Conservation (phyloP, 2,888 invertebrate species). For the Lottia scabra region DNA sequence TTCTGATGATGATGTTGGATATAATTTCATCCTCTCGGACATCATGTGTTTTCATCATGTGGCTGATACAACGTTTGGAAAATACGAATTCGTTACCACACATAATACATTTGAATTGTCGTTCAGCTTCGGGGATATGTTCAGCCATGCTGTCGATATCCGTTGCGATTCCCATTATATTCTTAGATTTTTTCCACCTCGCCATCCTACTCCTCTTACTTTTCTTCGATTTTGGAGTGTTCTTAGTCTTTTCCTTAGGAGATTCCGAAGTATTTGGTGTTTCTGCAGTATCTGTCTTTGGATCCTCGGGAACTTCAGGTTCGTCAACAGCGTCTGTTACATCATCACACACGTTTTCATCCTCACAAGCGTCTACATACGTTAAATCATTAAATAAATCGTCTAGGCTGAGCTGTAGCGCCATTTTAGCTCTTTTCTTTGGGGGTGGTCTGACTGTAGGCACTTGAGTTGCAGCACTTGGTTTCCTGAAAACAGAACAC, state of each 20-base stretch:
- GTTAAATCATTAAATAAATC: conserved; percentile 6
- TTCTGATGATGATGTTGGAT: conserved; percentile 19
- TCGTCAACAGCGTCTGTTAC: background rate
- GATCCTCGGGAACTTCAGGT: background rate
- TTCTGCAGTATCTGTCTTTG: conserved; percentile 2
- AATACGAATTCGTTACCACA: conserved; percentile 53
- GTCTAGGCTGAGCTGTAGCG: conserved; percentile 43
- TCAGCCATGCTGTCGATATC: conserved; percentile 28
- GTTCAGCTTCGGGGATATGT: conserved; percentile 29
- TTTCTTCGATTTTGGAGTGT: conserved; percentile 21
- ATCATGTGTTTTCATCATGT: conserved; percentile 49
- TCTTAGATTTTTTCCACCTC: background rate
- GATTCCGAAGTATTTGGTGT: conserved; percentile 3
- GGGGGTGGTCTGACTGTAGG: conserved; percentile 51
- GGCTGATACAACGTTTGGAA: conserved; percentile 49
- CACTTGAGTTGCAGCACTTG: conserved; percentile 26
- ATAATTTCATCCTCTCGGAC: conserved; percentile 38
- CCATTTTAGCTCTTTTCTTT: conserved; percentile 58
- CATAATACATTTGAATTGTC: conserved; percentile 42
- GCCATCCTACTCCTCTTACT: background rate
- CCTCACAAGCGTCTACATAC: conserved; percentile 15
- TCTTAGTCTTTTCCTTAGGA: conserved; percentile 8
- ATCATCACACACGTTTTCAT: conserved; percentile 18
- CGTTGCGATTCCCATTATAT: background rate
- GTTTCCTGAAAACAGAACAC: conserved; percentile 27